Conservation (phyloP, 2,113 vertebrate genomes). For the Excalfactoria chinensis region DNA sequence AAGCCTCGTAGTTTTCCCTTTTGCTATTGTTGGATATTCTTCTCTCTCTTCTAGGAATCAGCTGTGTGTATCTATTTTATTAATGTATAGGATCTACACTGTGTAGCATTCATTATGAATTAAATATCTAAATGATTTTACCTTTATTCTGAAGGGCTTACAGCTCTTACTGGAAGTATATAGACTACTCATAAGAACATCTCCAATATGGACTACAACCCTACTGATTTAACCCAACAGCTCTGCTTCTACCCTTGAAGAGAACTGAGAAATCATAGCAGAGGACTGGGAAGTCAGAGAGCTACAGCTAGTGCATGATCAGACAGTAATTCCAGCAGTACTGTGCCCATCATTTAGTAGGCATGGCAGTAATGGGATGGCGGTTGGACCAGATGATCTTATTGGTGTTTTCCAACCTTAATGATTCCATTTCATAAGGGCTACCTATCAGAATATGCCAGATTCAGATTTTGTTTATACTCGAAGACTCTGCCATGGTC, state of each 20-base stretch:
- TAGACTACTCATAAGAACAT: fast-evolving
- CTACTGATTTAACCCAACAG: no score
- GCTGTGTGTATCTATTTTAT: not conserved
- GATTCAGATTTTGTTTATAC: not conserved
- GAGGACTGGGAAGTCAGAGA: not conserved
- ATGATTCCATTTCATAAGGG: not conserved
- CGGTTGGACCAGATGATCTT: no score
- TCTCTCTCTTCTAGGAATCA: not conserved
- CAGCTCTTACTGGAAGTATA: not conserved
- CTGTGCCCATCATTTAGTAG: no score
- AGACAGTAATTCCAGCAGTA: not conserved
- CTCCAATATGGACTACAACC: fast-evolving
- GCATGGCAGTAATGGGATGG: no score
- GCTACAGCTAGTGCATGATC: fast-evolving
- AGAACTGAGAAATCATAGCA: no score
- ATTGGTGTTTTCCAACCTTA: no score
- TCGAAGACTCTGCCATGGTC: not conserved
- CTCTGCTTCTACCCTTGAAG: fast-evolving
- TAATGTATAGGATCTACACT: fast-evolving
- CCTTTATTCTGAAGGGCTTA: not conserved
- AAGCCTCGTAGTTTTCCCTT: not conserved
- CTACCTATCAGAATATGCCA: not conserved
- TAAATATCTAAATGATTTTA: not conserved
- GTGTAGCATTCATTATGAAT: fast-evolving
- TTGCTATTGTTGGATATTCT: not conserved